These are phyloP conservation scores for Tachypleus tridentatus DNA, from an alignment of 1,140 invertebrate species.

Conservation along the genomic window DNA sequence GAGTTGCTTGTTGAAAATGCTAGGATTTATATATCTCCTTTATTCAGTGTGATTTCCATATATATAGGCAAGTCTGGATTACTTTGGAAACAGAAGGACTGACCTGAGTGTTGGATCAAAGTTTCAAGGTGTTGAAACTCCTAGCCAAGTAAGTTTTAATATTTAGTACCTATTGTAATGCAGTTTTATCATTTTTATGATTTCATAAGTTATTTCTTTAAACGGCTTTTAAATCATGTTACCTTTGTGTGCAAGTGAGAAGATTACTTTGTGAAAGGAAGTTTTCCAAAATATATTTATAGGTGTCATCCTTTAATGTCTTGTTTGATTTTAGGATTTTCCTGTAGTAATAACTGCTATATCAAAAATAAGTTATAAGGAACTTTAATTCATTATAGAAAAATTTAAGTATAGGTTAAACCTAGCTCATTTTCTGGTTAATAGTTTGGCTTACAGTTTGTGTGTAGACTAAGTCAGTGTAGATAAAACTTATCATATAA, in stretches of 20 bases:
- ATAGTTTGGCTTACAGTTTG: no score
- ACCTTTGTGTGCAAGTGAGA: not conserved
- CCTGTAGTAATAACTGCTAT: not conserved
- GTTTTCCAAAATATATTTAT: not conserved
- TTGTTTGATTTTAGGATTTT: slow-evolving; percentile 1
- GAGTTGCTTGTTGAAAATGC: no score
- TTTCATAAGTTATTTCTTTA: not conserved
- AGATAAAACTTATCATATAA: no score
- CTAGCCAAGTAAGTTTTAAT: slow-evolving; percentile 34
- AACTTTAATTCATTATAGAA: no score
- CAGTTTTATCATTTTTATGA: slow-evolving; percentile 21
- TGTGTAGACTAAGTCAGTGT: no score
- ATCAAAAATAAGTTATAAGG: no score
- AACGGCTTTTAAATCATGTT: not conserved
- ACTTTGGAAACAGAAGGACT: slow-evolving; percentile 43
- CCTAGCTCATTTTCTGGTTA: no score
- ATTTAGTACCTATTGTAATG: slow-evolving; percentile 16
- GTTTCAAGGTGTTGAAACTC: slow-evolving; percentile 47
- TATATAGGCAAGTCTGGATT: slow-evolving; percentile 38
- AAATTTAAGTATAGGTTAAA: no score
- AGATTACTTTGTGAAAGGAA: not conserved
- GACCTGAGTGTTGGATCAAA: slow-evolving; percentile 39
- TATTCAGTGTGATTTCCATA: not conserved
- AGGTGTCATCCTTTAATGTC: not conserved
- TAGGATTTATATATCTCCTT: no score